Conservation (phyloP, 2,888 invertebrate species). For the Blastobasis lacticolella region DNA sequence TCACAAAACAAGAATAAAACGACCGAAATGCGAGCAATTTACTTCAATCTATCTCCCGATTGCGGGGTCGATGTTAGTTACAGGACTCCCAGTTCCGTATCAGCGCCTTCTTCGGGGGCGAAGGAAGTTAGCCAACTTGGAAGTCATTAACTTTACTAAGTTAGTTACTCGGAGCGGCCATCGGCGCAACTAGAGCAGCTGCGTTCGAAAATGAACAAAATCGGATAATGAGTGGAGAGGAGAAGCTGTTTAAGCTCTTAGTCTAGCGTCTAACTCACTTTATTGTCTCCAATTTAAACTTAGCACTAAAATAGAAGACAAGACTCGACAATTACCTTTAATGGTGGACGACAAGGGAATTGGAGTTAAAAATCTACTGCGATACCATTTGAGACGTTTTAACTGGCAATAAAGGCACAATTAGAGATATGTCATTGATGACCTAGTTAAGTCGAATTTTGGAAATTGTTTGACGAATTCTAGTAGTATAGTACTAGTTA, state of each 20-base stretch:
- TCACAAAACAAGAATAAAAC: constrained; percentile 16
- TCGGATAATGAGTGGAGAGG: constrained; percentile 34
- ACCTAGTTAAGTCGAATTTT: no score
- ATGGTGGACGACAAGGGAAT: no score
- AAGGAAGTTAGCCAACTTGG: constrained; percentile 32
- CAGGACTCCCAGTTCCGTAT: constrained; percentile 33
- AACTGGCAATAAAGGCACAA: no score
- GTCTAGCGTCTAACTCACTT: no score
- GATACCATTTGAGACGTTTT: no score
- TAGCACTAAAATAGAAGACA: no score
- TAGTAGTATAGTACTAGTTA: neutral
- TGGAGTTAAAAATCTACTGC: no score
- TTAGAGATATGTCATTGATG: no score
- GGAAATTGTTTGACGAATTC: neutral
- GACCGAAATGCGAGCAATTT: constrained; percentile 23
- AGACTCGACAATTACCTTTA: no score
- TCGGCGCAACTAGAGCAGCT: constrained; percentile 32
- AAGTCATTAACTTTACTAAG: constrained; percentile 51
- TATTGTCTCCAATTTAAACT: no score
- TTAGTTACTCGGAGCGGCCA: constrained; percentile 33
- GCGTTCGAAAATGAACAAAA: constrained; percentile 36
- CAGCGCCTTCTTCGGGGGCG: constrained; percentile 24
- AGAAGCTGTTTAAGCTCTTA: constrained; percentile 5
- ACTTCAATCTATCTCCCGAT: constrained; percentile 33
- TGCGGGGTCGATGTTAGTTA: constrained; percentile 38